Base-by-base conservation (phyloP, 2,797 vertebrate genomes). In the Malacoraja senta region DNA sequence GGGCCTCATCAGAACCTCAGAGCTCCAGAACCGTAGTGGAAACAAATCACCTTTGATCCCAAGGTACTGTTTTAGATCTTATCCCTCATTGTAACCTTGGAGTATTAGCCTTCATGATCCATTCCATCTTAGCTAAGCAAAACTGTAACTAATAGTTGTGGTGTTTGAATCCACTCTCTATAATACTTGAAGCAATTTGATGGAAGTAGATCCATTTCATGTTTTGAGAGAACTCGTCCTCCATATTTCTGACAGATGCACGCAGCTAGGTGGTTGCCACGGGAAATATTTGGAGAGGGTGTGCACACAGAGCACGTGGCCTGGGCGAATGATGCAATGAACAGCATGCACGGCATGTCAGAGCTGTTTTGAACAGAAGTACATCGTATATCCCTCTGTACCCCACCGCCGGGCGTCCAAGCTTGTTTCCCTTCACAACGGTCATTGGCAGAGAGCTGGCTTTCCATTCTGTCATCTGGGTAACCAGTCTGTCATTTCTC, bases 251-350 rank as follows among this genome's bases (percentile, higher is more conserved):
- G 71, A 92, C 90, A 92, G 90, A 76, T 92, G 90, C 90, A 92
- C 26, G 44, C 38, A 76, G 90, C 24, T 29, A 44, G 68, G 72
- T 92, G 26, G 90, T 92, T 92, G 90, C 90, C 72, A 74, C 68
- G n/a, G 90, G 90, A 92, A 92, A 4, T 92, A 76, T 92, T 92
- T 92, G 90, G 71, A 74, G 38, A n/a, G 38, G 71, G 26, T 92
- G 90, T 92, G 90, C 76, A n/a, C 24, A 71, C 53, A 71, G 90
- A 92, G 90, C 90, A 74, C 90, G 29, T 92, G 35, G 71, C 90
- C 76, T 38, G 17, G 12, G 71, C 53, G 10, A 38, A 92, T 92
- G 90, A 92, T 44, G 90, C 21, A 76, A 76, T 29, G 26, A 92
- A 92, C 90, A 92, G 90, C 71, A 53, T 74, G 90, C 71, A 58